phyloP scores from a whole-genome alignment of 2,797 vertebrate species.

The Acipenser ruthenus region DNA sequence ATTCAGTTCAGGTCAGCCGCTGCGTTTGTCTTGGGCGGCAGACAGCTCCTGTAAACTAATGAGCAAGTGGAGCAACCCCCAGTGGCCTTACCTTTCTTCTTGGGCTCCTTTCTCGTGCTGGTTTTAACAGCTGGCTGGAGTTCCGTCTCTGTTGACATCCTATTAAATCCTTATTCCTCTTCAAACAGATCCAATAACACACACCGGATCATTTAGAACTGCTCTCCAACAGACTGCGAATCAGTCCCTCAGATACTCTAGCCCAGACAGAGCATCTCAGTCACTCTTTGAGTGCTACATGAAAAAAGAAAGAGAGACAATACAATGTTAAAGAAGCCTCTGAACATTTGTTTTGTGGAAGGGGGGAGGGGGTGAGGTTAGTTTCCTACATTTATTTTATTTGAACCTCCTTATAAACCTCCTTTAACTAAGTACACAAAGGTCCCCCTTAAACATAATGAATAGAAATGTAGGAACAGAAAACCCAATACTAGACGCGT shows the following conservation, averaged over 20 bases:
- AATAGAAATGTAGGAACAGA: too few relatives aligned
- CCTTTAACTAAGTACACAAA: conserved; percentile 31
- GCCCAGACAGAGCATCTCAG: conserved; percentile 61
- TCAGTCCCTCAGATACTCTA: conserved; percentile 60
- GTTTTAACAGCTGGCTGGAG: conserved; percentile 79
- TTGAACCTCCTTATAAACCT: conserved; percentile 33
- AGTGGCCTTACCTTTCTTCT: conserved; percentile 65
- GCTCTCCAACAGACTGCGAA: conserved; percentile 62
- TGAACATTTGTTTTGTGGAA: too few relatives aligned
- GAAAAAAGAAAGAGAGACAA: conserved; percentile 15
- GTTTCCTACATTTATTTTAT: conserved; percentile 24
- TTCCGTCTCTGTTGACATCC: conserved; percentile 86
- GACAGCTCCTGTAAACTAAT: conserved; percentile 11
- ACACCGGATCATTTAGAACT: conserved; percentile 75
- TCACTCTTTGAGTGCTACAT: conserved; percentile 59
- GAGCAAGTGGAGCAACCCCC: conserved; percentile 3
- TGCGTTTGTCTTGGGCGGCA: conserved; percentile 16
- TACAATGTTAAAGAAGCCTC: neutral
- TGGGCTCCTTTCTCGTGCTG: conserved; percentile 77
- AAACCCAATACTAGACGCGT: too few relatives aligned
- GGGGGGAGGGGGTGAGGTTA: too few relatives aligned
- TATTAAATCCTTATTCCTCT: conserved; percentile 81
- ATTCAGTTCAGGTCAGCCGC: conserved; percentile 7
- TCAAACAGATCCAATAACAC: conserved; percentile 75
- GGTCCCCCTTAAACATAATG: too few relatives aligned